phyloP scores from a whole-genome alignment of 2,888 invertebrate genomes.

The Andricus curvator region DNA sequence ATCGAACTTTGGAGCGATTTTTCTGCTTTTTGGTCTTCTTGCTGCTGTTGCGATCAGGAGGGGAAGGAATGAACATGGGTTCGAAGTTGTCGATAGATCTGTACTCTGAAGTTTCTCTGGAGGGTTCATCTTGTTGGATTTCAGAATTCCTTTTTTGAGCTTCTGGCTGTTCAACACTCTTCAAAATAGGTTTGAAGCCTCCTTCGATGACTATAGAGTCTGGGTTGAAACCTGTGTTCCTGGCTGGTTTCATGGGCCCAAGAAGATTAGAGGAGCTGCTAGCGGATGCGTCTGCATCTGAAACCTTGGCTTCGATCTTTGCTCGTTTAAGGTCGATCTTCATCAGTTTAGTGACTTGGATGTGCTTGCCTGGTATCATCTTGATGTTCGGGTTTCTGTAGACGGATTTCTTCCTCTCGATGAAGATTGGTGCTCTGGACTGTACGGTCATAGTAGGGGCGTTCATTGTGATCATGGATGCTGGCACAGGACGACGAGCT shows the following conservation, averaged over 20 bases:
- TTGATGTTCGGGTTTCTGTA: conserved; percentile 58
- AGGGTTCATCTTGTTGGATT: conserved; percentile 42
- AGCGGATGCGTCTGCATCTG: conserved; percentile 45
- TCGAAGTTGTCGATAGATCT: conserved; percentile 82
- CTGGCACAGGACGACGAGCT: conserved; percentile 62
- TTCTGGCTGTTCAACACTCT: conserved; percentile 73
- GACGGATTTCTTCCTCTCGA: conserved; percentile 70
- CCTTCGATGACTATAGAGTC: conserved; percentile 90
- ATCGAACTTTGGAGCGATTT: conserved; percentile 46
- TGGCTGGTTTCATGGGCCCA: conserved; percentile 76
- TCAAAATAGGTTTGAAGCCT: conserved; percentile 90
- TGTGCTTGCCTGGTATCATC: conserved; percentile 57
- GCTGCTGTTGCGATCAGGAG: conserved; percentile 81
- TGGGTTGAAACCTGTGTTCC: conserved; percentile 89
- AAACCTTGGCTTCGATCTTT: conserved; percentile 58
- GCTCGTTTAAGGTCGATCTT: conserved; percentile 61
- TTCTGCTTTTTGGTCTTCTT: conserved; percentile 60
- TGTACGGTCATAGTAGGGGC: conserved; percentile 55
- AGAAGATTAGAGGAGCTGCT: conserved; percentile 1
- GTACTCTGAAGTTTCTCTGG: conserved; percentile 60
- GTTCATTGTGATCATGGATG: conserved; percentile 50
- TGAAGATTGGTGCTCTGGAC: conserved; percentile 63
- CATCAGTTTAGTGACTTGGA: conserved; percentile 58
- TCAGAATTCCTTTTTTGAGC: conserved; percentile 45
- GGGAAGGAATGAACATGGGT: conserved; percentile 90